A percentile compares a stretch with the other conserved stretches of the same genome.
These are phyloP conservation scores for Alca torda DNA, from an alignment of 2,797 vertebrate species.

Conservation along the genomic window DNA sequence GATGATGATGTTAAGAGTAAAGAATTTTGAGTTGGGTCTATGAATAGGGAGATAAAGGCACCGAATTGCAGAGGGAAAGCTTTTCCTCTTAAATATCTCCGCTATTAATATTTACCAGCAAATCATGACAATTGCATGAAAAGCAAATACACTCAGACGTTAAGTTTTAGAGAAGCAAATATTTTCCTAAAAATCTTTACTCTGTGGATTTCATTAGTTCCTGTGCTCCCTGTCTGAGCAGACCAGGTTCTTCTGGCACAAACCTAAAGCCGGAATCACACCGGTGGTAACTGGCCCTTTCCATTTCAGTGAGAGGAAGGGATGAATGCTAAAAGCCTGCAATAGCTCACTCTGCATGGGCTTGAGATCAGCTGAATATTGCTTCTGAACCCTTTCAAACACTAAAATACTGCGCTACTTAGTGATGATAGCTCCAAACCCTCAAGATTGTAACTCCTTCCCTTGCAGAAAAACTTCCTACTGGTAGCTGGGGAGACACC, in stretches of 20 bases:
- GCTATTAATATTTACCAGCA: constrained; percentile 10
- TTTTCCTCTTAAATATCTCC: constrained; percentile 10
- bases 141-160: constrained; percentile 11
- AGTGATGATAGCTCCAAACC: neutral
- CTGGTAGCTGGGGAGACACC: neutral
- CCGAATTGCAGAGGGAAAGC: constrained; percentile 27
- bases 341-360: neutral
- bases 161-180: neutral
- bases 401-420: neutral
- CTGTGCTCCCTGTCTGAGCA: neutral
- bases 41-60: constrained; percentile 67
- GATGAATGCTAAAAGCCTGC: neutral
- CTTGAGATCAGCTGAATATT: neutral
- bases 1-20: constrained; percentile 74
- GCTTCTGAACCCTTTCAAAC: neutral
- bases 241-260: neutral
- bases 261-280: neutral
- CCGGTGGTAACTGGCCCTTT: neutral
- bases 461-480: neutral
- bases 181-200: neutral
- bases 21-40: constrained; percentile 69
- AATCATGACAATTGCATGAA: neutral
- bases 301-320: neutral
- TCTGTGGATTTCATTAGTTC: neutral
- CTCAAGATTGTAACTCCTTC: neutral